Evolutionary conservation across 2,113 vertebrate species (phyloP), one percentile per base, ranked within the genome.

Genomic region (Gasterosteus nipponicus): DNA sequence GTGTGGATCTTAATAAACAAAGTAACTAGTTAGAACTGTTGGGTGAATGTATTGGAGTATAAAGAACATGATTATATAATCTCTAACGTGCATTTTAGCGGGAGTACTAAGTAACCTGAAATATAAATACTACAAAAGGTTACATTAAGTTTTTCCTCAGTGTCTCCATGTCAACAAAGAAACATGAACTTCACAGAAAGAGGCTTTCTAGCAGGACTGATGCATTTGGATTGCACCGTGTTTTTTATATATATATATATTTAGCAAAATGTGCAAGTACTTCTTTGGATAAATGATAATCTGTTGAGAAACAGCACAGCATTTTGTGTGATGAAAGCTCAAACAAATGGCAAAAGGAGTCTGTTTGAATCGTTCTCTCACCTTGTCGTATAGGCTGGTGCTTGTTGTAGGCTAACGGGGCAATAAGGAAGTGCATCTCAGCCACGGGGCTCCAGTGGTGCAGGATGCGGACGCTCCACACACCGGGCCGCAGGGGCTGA

Each of bases 371-470:
- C 11, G 62, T 26, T 49, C n/a, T 39, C 96, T 96, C 88, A 99
- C 97, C 97, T 88, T 95, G 94, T 41, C 93, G 95, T 89, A 99
- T 97, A 66, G 97, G 95, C 72, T 97, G 96, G 81, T 93, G 95
- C 86, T 96, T 98, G 33, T 92, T 95, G 87, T 96, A 97, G n/a
- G 95, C 95, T 84, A 97, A 91, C 1, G 98, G 98, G 0, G 96
- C 93, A 1, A 99, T 89, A 0, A 99, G 95, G 92, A 99, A 99
- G 82, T 90, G 96, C 54, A 96, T 97, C 93, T 99, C 98, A 1
- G 97, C 98, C 61, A 99, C 95, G 0, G 97, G 96, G 26, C 95
- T 96, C 98, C 98, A 99, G 92, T 96, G 98, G 80, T 99, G 97
- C 62, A 99, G 94, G 81, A 99, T 95, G 81, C 96, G 96, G 78